Conservation (phyloP, 23 tunicate genomes). For the Pegea sp. region DNA sequence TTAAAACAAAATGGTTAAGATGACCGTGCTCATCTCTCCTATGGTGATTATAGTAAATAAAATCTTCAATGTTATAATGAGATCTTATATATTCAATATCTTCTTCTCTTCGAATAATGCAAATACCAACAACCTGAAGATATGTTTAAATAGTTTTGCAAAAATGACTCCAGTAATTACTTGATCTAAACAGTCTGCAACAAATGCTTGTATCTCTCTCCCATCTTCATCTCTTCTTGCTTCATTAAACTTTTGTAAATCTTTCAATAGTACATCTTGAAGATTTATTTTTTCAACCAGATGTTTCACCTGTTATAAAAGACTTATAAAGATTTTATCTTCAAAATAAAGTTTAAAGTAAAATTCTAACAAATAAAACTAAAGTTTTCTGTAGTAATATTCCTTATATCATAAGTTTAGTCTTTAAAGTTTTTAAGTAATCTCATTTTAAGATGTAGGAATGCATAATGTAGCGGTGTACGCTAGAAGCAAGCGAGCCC, state of each 20-base stretch:
- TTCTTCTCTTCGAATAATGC: slow-evolving; percentile 62
- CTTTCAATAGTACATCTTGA: slow-evolving; percentile 25
- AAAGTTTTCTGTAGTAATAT: neutral
- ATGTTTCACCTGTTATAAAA: slow-evolving; percentile 17
- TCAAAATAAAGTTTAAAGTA: neutral
- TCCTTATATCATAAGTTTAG: neutral
- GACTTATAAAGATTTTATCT: slow-evolving; percentile 1
- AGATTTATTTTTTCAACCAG: slow-evolving; percentile 12
- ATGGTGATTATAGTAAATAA: slow-evolving; percentile 80
- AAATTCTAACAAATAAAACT: neutral
- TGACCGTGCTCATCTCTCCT: slow-evolving; percentile 81
- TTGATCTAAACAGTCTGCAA: slow-evolving; percentile 75
- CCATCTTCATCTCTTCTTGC: slow-evolving; percentile 61
- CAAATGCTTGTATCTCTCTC: slow-evolving; percentile 66
- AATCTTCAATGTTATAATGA: slow-evolving; percentile 84
- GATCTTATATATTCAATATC: slow-evolving; percentile 49
- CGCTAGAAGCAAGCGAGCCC: too few species aligned
- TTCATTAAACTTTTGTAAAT: slow-evolving; percentile 27
- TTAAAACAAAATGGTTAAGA: slow-evolving; percentile 69
- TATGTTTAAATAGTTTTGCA: neutral
- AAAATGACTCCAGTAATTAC: slow-evolving; percentile 2
- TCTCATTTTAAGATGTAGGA: too few species aligned
- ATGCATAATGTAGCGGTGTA: too few species aligned
- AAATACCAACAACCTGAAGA: slow-evolving; percentile 66
- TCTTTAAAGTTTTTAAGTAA: too few species aligned